phyloP scores from a whole-genome alignment of 2,888 invertebrate genomes.

The Andrena fulva region DNA sequence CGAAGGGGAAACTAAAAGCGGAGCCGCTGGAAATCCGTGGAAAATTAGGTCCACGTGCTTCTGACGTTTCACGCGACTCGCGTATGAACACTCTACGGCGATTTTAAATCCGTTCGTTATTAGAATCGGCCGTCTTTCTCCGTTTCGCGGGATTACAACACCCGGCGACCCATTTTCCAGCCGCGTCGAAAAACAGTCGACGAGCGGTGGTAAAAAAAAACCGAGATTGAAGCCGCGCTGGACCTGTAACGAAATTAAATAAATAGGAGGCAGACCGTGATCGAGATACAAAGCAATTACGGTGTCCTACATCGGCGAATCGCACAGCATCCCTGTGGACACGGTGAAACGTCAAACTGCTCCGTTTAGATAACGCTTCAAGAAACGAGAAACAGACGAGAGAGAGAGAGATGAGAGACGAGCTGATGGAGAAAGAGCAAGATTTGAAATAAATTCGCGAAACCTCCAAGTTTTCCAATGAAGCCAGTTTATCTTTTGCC shows the following conservation, averaged over 20 bases:
- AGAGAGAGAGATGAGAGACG: neutral
- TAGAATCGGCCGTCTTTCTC: neutral
- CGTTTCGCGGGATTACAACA: slow-evolving; percentile 9
- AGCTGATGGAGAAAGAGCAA: neutral
- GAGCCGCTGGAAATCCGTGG: neutral
- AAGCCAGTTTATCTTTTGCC: neutral
- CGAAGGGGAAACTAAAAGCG: neutral
- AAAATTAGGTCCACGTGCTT: slow-evolving; percentile 14
- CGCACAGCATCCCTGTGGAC: neutral
- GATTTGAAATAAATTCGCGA: neutral
- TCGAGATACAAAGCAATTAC: slow-evolving; percentile 29
- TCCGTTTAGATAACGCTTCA: neutral
- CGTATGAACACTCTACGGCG: neutral
- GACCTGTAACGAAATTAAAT: slow-evolving; percentile 33
- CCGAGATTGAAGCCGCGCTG: neutral
- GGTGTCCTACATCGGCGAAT: neutral
- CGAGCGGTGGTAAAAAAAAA: neutral
- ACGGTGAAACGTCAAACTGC: neutral
- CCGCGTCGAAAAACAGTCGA: neutral
- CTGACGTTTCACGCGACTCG: neutral
- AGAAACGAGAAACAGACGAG: neutral
- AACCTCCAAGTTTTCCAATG: neutral
- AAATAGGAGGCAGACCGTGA: neutral
- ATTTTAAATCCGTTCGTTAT: slow-evolving; percentile 7
- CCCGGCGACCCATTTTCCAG: slow-evolving; percentile 30